Conservation (phyloP, 2,113 vertebrate species). For the Lophius piscatorius region DNA sequence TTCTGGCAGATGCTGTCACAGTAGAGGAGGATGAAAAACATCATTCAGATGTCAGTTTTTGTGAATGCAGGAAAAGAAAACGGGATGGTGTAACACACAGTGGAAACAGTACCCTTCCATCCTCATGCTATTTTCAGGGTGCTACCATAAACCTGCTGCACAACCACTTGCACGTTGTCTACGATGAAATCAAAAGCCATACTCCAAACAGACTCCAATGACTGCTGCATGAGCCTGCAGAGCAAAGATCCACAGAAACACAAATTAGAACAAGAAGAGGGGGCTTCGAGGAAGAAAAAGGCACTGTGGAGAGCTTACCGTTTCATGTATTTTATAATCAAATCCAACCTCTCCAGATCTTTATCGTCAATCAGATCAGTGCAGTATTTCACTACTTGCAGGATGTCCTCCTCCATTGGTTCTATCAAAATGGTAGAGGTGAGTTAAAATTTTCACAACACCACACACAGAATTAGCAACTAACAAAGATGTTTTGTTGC, state of each 20-base stretch:
- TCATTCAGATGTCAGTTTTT: constrained; percentile 8
- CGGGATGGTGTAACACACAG: not conserved
- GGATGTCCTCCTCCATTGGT: constrained; percentile 98
- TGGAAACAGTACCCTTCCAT: constrained; percentile 6
- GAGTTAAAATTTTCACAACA: not conserved
- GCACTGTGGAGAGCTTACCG: constrained; percentile 72
- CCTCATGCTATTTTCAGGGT: constrained; percentile 91
- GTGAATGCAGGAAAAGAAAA: constrained; percentile 16
- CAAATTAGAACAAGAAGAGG: not conserved
- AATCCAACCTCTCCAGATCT: constrained; percentile 94
- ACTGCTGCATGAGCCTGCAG: constrained; percentile 94
- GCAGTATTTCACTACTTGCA: constrained; percentile 97
- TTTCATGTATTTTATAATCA: constrained; percentile 99
- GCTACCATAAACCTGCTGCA: constrained; percentile 97
- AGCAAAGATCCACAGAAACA: not conserved
- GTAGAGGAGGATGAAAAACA: constrained; percentile 2
- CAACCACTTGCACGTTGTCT: constrained; percentile 97
- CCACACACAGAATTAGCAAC: not conserved
- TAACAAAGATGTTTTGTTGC: not conserved
- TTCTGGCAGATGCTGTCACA: constrained; percentile 22
- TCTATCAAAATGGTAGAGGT: constrained; percentile 74
- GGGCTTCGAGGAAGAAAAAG: not conserved
- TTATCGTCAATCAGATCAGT: constrained; percentile 97
- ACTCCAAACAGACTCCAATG: constrained; percentile 96
- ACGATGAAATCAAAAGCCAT: constrained; percentile 99